Base-by-base conservation (phyloP, 2,113 vertebrate genomes). In the Seriola quinqueradiata region DNA sequence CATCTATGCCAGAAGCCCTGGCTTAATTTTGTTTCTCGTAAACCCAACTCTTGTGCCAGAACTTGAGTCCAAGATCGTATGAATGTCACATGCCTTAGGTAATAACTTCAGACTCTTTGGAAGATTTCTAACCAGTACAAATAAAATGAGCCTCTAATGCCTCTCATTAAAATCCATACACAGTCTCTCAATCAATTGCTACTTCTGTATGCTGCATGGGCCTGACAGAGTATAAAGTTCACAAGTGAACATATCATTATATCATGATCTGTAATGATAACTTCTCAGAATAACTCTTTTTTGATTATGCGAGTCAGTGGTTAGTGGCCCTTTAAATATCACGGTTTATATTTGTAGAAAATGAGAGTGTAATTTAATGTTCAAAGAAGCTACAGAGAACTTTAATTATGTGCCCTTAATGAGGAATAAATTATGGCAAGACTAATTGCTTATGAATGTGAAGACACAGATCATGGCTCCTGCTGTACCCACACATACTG, bases 371-470 rank as follows among this genome's bases (percentile, higher is more conserved):
- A 90, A 95, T 95, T 95, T 93, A 94, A 95, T 88, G 94, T 94
- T 94, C 92, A 93, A 93, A 95, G 91, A 94, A 93, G 91, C 89
- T 89, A 87, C 88, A 92, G 92, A 95, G 93, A 91, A 95, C 92
- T 94, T 94, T 95, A 94, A 95, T 96, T 92, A 95, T 87, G 88
- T 84, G 70, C 59, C 79, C 88, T 92, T 94, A 95, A 94, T 95
- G 94, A 93, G 82, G 90, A 93, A 93, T 95, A 92, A 93, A 95
- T 95, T 92, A 95, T 90, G 85, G 90, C 77, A 87, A 84, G 91
- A 93, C 93, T 95, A 95, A 96, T 95, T 92, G 90, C 90, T 92
- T 93, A 84, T 94, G 93, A 95, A 94, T 94, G 91, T 93, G 94
- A 92, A 90, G 94, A 93, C 91, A 92, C 92, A 93, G 94, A 94